These are phyloP conservation scores for Amblyraja radiata DNA, from an alignment of 2,797 vertebrate species.

Conservation along the genomic window DNA sequence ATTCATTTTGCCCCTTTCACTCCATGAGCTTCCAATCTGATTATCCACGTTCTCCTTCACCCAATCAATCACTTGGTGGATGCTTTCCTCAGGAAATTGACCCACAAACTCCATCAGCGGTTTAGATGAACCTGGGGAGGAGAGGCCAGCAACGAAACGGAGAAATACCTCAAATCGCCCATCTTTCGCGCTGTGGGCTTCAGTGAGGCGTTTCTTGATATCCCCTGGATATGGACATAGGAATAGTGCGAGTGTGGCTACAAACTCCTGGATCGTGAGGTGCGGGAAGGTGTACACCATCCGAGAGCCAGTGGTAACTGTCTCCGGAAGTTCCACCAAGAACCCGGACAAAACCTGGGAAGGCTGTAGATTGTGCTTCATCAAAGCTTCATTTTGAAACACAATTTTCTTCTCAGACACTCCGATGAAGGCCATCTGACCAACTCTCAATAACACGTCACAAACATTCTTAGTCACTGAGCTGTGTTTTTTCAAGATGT, in stretches of 20 bases:
- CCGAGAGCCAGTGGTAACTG: neutral
- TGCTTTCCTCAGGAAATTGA: neutral
- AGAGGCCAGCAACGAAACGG: neutral
- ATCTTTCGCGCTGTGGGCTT: neutral
- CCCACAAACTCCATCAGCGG: neutral
- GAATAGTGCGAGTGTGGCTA: neutral
- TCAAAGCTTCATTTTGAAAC: neutral
- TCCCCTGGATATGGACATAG: neutral
- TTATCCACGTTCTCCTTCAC: neutral
- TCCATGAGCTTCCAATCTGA: neutral
- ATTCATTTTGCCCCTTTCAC: neutral
- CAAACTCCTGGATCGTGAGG: neutral
- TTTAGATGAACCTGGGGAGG: neutral
- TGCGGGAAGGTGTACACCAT: neutral
- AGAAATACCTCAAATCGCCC: neutral
- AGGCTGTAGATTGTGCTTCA: neutral
- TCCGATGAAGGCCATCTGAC: neutral
- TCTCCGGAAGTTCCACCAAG: neutral
- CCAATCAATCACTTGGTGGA: neutral
- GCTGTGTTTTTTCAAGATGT: neutral
- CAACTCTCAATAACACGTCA: neutral
- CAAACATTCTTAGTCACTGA: neutral
- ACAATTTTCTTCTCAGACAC: neutral
- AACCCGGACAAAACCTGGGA: neutral
- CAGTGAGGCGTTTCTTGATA: neutral